These are phyloP conservation scores for Zele albiditarsus DNA, from an alignment of 2,888 invertebrate species.

Conservation along the genomic window DNA sequence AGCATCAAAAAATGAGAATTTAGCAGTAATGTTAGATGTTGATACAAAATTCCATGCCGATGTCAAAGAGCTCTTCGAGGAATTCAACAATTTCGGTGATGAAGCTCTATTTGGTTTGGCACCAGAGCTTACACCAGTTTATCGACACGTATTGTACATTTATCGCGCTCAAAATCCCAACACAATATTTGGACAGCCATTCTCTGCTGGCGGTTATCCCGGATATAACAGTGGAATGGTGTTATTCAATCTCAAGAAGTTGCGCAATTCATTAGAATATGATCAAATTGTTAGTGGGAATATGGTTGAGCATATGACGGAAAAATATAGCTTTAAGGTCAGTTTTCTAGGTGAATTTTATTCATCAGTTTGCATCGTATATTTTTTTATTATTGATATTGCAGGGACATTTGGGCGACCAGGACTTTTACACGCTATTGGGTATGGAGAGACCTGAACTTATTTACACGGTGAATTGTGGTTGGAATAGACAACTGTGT, in stretches of 20 bases:
- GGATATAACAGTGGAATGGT: conserved; percentile 89
- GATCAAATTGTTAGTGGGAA: conserved; percentile 75
- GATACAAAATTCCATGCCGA: conserved; percentile 84
- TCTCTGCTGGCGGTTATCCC: conserved; percentile 76
- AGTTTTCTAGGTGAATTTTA: neutral
- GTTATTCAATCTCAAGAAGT: conserved; percentile 79
- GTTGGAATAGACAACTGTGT: conserved; percentile 88
- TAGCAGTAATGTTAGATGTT: conserved; percentile 83
- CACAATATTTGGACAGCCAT: conserved; percentile 77
- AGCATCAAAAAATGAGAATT: conserved; percentile 77
- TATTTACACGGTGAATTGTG: conserved; percentile 83
- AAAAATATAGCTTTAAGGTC: conserved; percentile 79
- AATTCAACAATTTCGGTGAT: conserved; percentile 79
- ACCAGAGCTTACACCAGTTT: conserved; percentile 85
- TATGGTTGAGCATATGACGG: conserved; percentile 75
- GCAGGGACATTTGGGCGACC: conserved; percentile 85
- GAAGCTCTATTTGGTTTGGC: conserved; percentile 82
- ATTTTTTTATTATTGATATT: conserved; percentile 36
- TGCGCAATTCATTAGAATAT: conserved; percentile 79
- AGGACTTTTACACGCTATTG: conserved; percentile 85
- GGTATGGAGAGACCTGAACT: conserved; percentile 81
- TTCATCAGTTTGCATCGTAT: too few species aligned
- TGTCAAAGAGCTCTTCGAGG: conserved; percentile 78
- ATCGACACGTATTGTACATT: conserved; percentile 81
- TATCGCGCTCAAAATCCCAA: conserved; percentile 79